phyloP scores from a whole-genome alignment of 2,888 invertebrate species.

The Cantharis rufa region DNA sequence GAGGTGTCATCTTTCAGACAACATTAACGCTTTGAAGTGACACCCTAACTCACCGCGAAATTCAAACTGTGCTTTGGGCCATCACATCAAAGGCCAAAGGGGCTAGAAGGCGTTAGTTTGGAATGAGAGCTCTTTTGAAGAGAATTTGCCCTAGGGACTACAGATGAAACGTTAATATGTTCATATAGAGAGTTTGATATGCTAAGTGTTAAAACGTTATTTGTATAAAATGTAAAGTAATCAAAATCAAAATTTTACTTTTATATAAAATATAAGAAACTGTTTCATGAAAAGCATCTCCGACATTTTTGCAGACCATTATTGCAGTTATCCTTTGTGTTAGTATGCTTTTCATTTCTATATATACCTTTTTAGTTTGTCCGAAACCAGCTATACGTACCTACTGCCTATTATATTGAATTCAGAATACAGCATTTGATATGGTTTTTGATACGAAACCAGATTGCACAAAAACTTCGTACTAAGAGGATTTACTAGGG shows the following conservation, averaged over 20 bases:
- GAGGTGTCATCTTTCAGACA: conserved; percentile 54
- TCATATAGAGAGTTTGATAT: conserved; percentile 43
- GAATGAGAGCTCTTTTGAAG: conserved; percentile 50
- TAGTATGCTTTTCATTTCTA: neutral
- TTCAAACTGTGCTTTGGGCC: conserved; percentile 47
- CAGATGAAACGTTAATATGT: conserved; percentile 34
- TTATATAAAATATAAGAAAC: neutral
- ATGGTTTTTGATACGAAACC: conserved; percentile 51
- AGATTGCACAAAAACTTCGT: conserved; percentile 45
- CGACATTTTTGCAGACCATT: neutral
- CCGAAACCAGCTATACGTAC: neutral
- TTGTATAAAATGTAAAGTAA: conserved; percentile 1
- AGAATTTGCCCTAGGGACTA: conserved; percentile 40
- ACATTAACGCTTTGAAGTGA: conserved; percentile 48
- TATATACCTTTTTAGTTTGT: neutral
- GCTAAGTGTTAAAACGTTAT: conserved; percentile 25
- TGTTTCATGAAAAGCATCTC: neutral
- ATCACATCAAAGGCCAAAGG: conserved; percentile 47
- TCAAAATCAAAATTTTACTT: neutral
- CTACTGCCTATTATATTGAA: neutral
- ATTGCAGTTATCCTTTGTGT: neutral
- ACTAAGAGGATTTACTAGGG: conserved; percentile 44
- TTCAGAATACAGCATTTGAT: conserved; percentile 40
- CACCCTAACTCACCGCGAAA: conserved; percentile 43
- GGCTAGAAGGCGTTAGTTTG: conserved; percentile 51